Conservation (phyloP, 2,797 vertebrate genomes). For the Chelon labrosus region DNA sequence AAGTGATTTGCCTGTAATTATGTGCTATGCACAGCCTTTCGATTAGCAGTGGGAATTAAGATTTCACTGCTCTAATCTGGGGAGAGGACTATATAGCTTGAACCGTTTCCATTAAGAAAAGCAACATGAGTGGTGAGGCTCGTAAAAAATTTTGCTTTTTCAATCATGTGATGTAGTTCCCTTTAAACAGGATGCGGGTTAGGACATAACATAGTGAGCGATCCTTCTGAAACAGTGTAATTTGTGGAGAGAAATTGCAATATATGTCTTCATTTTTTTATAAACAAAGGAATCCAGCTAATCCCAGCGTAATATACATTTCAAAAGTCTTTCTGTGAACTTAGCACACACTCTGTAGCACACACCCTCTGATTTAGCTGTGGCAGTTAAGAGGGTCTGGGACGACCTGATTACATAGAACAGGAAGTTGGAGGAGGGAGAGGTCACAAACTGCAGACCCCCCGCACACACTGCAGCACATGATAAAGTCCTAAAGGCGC, state of each 20-base stretch:
- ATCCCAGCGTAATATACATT: background rate
- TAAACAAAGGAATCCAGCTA: background rate
- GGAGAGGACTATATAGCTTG: background rate
- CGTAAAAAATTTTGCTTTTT: slow-evolving; percentile 25
- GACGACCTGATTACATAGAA: slow-evolving; percentile 81
- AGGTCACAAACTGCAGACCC: slow-evolving; percentile 75
- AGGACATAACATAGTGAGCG: background rate
- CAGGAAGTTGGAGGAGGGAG: slow-evolving; percentile 84
- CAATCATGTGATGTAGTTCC: slow-evolving; percentile 29
- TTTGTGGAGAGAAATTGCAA: background rate
- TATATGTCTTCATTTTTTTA: background rate
- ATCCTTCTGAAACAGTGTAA: slow-evolving; percentile 14
- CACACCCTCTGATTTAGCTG: slow-evolving; percentile 64
- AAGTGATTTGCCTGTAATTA: slow-evolving; percentile 20
- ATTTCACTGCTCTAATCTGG: slow-evolving; percentile 32
- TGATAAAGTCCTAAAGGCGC: slow-evolving; percentile 77
- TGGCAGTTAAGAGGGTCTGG: slow-evolving; percentile 76
- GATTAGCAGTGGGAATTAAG: slow-evolving; percentile 21
- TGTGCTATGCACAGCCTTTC: slow-evolving; percentile 9
- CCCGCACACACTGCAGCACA: slow-evolving; percentile 63
- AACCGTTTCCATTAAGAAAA: slow-evolving; percentile 15
- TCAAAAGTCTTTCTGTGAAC: background rate
- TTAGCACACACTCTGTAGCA: background rate
- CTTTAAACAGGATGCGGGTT: slow-evolving; percentile 35
- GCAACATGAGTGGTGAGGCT: slow-evolving; percentile 15